These are phyloP conservation scores for Diploptera punctata DNA, from an alignment of 2,888 invertebrate species.

Conservation along the genomic window DNA sequence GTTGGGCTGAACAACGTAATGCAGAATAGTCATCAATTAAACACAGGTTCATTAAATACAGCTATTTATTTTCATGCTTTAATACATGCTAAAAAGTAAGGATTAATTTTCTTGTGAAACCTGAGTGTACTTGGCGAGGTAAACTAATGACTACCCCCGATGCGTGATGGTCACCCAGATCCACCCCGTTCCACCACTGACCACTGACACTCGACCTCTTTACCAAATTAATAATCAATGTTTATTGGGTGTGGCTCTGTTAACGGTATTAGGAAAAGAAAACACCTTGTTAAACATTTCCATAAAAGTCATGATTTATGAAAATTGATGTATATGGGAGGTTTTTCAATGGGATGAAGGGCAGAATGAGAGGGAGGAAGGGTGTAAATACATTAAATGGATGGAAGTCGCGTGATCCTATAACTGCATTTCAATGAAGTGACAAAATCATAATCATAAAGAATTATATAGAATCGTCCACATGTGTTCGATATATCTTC, in stretches of 20 bases:
- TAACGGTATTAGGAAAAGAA: conserved; percentile 5
- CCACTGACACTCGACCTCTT: conserved; percentile 29
- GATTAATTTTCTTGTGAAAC: neutral
- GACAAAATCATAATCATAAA: too few relatives aligned
- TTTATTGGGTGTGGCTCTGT: conserved; percentile 26
- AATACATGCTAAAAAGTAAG: too few relatives aligned
- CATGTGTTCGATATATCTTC: too few relatives aligned
- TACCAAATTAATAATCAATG: conserved; percentile 28
- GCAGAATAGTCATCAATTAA: too few relatives aligned
- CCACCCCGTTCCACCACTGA: neutral
- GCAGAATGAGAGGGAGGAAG: neutral
- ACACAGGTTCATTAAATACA: too few relatives aligned
- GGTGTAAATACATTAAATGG: neutral
- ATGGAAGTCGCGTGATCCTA: neutral
- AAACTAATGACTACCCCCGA: neutral
- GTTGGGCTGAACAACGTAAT: too few relatives aligned
- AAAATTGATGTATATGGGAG: conserved; percentile 28
- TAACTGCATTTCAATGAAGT: too few relatives aligned
- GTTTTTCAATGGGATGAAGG: neutral
- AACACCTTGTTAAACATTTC: conserved; percentile 23
- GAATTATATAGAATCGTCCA: too few relatives aligned
- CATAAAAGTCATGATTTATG: conserved; percentile 24
- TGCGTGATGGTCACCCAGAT: neutral
- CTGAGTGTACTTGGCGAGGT: conserved; percentile 1
- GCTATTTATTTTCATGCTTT: too few relatives aligned